These are phyloP conservation scores for Rhodeus uyekii DNA, from an alignment of 2,797 vertebrate genomes.

Conservation along the genomic window DNA sequence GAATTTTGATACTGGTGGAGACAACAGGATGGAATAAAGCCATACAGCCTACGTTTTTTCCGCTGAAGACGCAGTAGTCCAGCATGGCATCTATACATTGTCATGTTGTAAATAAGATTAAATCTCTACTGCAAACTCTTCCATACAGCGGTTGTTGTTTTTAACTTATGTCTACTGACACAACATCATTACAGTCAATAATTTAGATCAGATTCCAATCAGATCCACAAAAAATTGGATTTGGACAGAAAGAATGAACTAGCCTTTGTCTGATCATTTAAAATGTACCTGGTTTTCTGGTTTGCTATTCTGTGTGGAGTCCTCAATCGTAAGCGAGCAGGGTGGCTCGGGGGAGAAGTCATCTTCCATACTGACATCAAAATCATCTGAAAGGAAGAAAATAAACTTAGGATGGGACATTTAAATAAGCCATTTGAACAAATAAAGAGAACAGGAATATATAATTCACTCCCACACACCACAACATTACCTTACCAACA, in stretches of 20 bases:
- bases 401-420: background rate
- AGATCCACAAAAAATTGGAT: background rate
- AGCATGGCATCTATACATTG: no score
- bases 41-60: no score
- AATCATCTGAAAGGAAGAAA: conserved; percentile 67
- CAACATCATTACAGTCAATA: background rate
- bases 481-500: conserved; percentile 71
- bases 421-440: conserved; percentile 10
- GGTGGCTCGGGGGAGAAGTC: conserved; percentile 68
- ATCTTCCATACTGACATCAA: conserved; percentile 73
- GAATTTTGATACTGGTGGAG: background rate
- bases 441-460: background rate
- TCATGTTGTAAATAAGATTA: no score
- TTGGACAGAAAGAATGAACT: no score
- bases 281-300: conserved; percentile 66
- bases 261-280: background rate
- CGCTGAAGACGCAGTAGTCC: no score
- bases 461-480: background rate
- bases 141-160: no score
- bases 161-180: no score
- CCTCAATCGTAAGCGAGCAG: conserved; percentile 77
- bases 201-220: background rate
- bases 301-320: conserved; percentile 55
- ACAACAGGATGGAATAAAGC: no score
- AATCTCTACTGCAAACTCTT: no score